Percentiles rank a stretch among this genome's conserved stretches.
These are phyloP conservation scores for Cheilosia variabilis DNA, from an alignment of 2,888 invertebrate genomes.

Conservation along the genomic window DNA sequence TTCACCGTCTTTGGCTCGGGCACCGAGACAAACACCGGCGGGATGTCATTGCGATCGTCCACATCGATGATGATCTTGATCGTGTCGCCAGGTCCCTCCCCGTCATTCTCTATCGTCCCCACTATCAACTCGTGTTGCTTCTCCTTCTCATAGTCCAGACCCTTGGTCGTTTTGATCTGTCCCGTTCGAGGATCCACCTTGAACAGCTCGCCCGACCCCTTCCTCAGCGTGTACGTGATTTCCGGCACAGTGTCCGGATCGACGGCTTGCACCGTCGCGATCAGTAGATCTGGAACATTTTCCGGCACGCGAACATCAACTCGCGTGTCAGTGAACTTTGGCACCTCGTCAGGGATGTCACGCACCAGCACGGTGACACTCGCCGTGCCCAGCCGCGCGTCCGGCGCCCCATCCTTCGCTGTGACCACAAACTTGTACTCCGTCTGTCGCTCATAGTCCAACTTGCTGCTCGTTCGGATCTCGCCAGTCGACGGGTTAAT, in stretches of 20 bases:
- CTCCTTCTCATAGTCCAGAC: slow-evolving; percentile 91
- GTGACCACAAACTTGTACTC: slow-evolving; percentile 92
- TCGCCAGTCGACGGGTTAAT: slow-evolving; percentile 92
- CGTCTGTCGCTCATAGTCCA: slow-evolving; percentile 93
- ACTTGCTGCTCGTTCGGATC: slow-evolving; percentile 88
- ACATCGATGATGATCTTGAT: slow-evolving; percentile 85
- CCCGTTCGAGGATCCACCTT: slow-evolving; percentile 92
- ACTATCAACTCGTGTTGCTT: slow-evolving; percentile 90
- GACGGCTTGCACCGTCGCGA: slow-evolving; percentile 92
- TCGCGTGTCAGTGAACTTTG: slow-evolving; percentile 88
- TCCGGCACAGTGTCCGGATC: slow-evolving; percentile 92
- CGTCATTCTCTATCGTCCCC: slow-evolving; percentile 93
- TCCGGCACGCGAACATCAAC: slow-evolving; percentile 94
- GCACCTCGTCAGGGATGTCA: slow-evolving; percentile 92
- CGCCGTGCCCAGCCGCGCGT: slow-evolving; percentile 93
- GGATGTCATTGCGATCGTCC: slow-evolving; percentile 94
- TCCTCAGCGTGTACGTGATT: slow-evolving; percentile 93
- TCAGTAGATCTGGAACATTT: slow-evolving; percentile 90
- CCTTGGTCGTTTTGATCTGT: slow-evolving; percentile 89
- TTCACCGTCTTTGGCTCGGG: slow-evolving; percentile 93
- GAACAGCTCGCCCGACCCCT: slow-evolving; percentile 92
- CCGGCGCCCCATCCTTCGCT: slow-evolving; percentile 93
- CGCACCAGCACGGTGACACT: slow-evolving; percentile 92
- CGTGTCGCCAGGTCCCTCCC: slow-evolving; percentile 88
- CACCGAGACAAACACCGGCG: slow-evolving; percentile 93